These are phyloP conservation scores for Caerostris extrusa DNA, from an alignment of 1,140 invertebrate species.

Conservation along the genomic window DNA sequence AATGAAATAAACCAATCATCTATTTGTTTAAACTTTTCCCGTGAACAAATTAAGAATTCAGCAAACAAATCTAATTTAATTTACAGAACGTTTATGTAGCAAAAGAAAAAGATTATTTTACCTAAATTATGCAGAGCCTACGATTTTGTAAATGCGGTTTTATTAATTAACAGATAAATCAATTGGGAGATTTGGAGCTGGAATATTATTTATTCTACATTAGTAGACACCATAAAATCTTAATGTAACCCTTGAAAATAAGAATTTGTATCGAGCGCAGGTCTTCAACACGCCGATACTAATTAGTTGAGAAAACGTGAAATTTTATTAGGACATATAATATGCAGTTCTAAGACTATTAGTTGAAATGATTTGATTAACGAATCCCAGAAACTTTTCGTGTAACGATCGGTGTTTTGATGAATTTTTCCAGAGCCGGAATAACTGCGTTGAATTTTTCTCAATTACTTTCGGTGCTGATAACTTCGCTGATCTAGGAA, in stretches of 20 bases:
- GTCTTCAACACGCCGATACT: not conserved
- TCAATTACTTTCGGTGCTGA: conserved; percentile 23
- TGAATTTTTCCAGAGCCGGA: conserved; percentile 44
- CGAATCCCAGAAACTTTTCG: not conserved
- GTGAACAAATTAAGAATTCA: too few species aligned
- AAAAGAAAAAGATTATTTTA: too few species aligned
- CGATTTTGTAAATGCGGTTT: not conserved
- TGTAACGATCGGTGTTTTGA: conserved; percentile 22
- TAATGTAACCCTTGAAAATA: conserved; percentile 1
- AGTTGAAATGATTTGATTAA: conserved; percentile 29
- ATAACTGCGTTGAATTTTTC: conserved; percentile 1
- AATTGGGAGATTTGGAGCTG: not conserved
- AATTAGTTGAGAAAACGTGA: conserved; percentile 23
- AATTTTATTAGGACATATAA: conserved; percentile 30
- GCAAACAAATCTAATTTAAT: too few species aligned
- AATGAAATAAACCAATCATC: too few species aligned
- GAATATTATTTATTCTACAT: not conserved
- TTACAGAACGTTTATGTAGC: too few species aligned
- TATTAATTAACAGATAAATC: conserved; percentile 18
- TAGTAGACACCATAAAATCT: not conserved
- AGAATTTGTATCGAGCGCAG: not conserved
- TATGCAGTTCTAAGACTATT: not conserved
- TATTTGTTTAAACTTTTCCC: too few species aligned
- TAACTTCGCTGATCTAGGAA: conserved; percentile 2
- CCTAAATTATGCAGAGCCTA: too few species aligned